Base-by-base conservation (phyloP, 2,797 vertebrate genomes). In the Betta splendens region DNA sequence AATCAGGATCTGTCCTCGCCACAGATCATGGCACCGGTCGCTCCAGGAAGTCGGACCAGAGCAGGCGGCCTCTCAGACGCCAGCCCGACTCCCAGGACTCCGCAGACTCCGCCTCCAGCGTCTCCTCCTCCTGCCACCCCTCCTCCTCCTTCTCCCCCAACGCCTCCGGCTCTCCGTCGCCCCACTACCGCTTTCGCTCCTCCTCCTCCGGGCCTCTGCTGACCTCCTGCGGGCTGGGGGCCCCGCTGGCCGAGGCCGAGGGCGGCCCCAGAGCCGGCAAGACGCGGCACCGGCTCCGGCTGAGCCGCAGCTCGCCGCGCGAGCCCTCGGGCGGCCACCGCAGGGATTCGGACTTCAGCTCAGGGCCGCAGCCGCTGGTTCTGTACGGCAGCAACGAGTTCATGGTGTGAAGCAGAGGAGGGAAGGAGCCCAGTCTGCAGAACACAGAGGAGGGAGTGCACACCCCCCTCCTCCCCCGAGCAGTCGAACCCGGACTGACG, bases 331-430 rank as follows among this genome's bases (percentile, higher is more conserved):
- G 96, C 0, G 71, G 82, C 45, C 90, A 73, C 46, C 92, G 89
- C 50, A 92, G 91, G 52, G 94, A 95, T 29, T 63, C 91, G 0
- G 94, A 96, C 42, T 86, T 92, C 8, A 48, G 89, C 77, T 38
- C 92, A 12, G 68, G 86, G 67, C 84, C 90, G 26, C 95, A 94
- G 76, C 93, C 93, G 83, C 89, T 95, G 28, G 91, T 96, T 80
- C 89, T 96, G 72, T 94, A 94, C 44, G 95, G 94, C 75, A 96
- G 85, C 86, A 96, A 96, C 0, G 96, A 98, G 81, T 98, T 98
- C 81, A 96, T 98, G 96, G 96, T 98, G 75, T 98, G 91, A 98
- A 60, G 40, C 32, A 0, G 50, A 31, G 39, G 29, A 51, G 16
- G 32, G 25, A 54, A 45, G 23, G 17, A 52, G 46, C 22, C 3